phyloP scores from a whole-genome alignment of 2,888 invertebrate genomes.

The Petrolisthes cinctipes region DNA sequence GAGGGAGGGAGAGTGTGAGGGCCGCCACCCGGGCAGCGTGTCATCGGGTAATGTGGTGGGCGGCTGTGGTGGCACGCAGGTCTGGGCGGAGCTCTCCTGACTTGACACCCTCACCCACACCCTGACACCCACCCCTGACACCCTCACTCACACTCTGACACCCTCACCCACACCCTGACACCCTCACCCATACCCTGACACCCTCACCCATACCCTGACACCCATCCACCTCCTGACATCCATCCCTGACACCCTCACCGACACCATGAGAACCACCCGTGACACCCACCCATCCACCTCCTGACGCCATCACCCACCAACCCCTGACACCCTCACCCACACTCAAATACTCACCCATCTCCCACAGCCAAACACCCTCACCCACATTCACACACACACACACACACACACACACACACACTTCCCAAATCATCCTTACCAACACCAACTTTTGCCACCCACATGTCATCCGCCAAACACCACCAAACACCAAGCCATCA shows the following conservation, averaged over 20 bases:
- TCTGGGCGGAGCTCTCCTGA: background rate
- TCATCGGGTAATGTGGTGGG: constrained; percentile 46
- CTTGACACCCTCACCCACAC: background rate
- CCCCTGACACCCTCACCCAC: background rate
- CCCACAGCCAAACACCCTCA: background rate
- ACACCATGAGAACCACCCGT: no score
- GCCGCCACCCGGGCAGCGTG: constrained; percentile 34
- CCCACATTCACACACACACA: constrained; percentile 17
- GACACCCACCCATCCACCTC: background rate
- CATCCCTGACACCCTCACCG: background rate
- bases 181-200: background rate
- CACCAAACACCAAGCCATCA: no score
- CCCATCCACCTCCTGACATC: background rate
- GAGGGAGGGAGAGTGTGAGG: background rate
- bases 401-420: constrained; percentile 9
- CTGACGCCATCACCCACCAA: background rate
- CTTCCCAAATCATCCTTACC: no score
- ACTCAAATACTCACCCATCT: background rate
- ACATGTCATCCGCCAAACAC: no score
- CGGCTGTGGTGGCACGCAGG: constrained; percentile 37
- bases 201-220: background rate
- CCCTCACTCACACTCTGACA: background rate
- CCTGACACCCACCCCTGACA: background rate
- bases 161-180: background rate
- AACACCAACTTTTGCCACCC: no score